Base-by-base conservation (phyloP, 2,888 invertebrate genomes). In the Pemphredon lugubris region DNA sequence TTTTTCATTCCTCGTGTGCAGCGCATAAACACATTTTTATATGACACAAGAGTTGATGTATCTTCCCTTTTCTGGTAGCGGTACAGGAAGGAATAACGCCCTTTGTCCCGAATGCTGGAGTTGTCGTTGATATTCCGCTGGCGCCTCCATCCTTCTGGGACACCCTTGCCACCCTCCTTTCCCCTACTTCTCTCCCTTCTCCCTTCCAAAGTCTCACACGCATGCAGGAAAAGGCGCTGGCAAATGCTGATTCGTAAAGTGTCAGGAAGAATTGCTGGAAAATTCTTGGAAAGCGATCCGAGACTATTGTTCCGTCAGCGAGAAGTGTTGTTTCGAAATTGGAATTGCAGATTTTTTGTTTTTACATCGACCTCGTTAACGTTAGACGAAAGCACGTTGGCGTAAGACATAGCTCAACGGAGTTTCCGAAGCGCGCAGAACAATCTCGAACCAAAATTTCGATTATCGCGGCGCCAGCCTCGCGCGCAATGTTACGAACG, bases 21-120 rank as follows among this genome's bases (percentile, higher is more conserved):
- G 67, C 82, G 84, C 84, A 82, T 87, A 85, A 86, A 84, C 85
- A 87, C 86, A 85, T 87, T 87, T 87, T 86, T 87, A 87, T 87
- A 85, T 83, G 85, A 86, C 85, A 82, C 81, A 79, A 53, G 75
- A 80, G 83, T 83, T 81, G 86, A 87, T 86, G 84, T 87, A 87
- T 87, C 83, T 86, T 79, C 77, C 70, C 67, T 61, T 75, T 76
- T 75, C 75, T 57, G 71, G 48, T 42, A 58, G 50, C 54, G 39
- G 66, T 69, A 73, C 73, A 72, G 77, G 75, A 79, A 82, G 79
- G 73, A 73, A 73, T 74, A 79, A 75, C 75, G 78, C 74, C 77
- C 77, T 86, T 84, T 83, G 83, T 86, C 81, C 81, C 60, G 59
- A 39, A 65, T 71, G 76, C 48, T 63, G 67, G 73, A 71, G 45